A percentile compares a stretch with the other conserved stretches of the same genome.
phyloP scores from a whole-genome alignment of 2,797 vertebrate species.

The Bradypodion ventrale region DNA sequence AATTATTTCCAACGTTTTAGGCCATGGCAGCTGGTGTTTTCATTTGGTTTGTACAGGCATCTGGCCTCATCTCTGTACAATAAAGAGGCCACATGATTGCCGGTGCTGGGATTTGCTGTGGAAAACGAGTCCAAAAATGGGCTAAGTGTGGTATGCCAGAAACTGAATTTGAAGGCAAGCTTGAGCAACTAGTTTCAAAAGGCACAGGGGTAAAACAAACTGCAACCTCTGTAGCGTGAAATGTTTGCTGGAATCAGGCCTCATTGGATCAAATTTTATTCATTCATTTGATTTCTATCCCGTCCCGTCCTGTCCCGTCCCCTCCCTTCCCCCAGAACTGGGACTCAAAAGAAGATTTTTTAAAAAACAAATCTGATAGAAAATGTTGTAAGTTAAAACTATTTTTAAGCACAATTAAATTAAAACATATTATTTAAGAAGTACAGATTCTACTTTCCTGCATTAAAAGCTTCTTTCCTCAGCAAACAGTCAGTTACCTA shows the following conservation, averaged over 20 bases:
- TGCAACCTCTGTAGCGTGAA: too few relatives aligned
- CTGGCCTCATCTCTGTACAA: neutral
- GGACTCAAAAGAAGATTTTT: too few relatives aligned
- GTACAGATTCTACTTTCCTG: too few relatives aligned
- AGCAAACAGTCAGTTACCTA: too few relatives aligned
- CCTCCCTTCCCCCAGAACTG: too few relatives aligned
- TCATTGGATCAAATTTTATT: neutral
- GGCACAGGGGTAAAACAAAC: neutral
- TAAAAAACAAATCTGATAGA: too few relatives aligned
- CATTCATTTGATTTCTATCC: neutral
- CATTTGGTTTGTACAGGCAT: neutral
- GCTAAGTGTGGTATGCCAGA: neutral
- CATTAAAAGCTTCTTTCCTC: too few relatives aligned
- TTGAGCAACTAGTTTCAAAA: neutral
- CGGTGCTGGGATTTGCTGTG: neutral
- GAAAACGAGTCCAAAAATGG: neutral
- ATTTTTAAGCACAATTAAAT: too few relatives aligned
- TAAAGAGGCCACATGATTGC: too few relatives aligned
- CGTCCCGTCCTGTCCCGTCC: neutral
- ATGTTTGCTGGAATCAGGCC: neutral
- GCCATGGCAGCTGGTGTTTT: neutral
- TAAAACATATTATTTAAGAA: too few relatives aligned
- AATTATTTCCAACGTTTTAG: neutral
- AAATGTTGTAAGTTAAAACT: too few relatives aligned
- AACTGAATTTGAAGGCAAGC: neutral